A percentile compares a stretch with the other conserved stretches of the same genome.
These are phyloP conservation scores for Zaprionus vittiger DNA, from an alignment of 1,140 invertebrate species.

Conservation along the genomic window DNA sequence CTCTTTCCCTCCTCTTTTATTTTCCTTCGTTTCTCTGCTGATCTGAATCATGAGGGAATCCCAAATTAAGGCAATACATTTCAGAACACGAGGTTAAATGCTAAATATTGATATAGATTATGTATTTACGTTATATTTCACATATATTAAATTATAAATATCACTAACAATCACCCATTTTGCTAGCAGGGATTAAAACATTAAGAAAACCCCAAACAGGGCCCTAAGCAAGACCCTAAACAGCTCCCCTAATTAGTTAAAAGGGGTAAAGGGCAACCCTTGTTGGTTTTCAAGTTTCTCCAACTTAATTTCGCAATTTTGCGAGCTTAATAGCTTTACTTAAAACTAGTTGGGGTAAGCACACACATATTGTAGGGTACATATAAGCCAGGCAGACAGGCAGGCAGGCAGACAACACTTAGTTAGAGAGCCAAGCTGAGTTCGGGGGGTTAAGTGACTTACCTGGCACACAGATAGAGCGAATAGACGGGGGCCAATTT, in stretches of 20 bases:
- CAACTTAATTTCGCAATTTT: not conserved
- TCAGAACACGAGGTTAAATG: not conserved
- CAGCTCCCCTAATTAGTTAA: not conserved
- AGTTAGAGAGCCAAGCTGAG: not conserved
- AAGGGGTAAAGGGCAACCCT: not conserved
- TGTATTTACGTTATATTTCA: no score
- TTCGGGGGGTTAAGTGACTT: constrained; percentile 34
- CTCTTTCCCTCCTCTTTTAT: not conserved
- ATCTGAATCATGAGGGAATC: not conserved
- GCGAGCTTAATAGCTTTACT: not conserved
- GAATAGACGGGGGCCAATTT: constrained; percentile 97
- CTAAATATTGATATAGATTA: not conserved
- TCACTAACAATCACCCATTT: no score
- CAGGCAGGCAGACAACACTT: constrained; percentile 12
- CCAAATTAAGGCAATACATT: not conserved
- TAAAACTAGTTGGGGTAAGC: not conserved
- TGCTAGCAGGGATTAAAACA: no score
- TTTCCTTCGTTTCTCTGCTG: not conserved
- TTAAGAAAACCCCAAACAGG: no score
- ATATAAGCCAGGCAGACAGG: constrained; percentile 15
- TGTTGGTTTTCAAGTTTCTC: not conserved
- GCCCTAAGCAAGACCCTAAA: no score
- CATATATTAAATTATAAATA: no score
- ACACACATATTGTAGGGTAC: not conserved
- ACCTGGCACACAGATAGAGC: constrained; percentile 94